Evolutionary conservation across 2,113 vertebrate genomes (phyloP), one percentile per base, ranked within the genome.

Genomic region (Mormyrus lacerda): DNA sequence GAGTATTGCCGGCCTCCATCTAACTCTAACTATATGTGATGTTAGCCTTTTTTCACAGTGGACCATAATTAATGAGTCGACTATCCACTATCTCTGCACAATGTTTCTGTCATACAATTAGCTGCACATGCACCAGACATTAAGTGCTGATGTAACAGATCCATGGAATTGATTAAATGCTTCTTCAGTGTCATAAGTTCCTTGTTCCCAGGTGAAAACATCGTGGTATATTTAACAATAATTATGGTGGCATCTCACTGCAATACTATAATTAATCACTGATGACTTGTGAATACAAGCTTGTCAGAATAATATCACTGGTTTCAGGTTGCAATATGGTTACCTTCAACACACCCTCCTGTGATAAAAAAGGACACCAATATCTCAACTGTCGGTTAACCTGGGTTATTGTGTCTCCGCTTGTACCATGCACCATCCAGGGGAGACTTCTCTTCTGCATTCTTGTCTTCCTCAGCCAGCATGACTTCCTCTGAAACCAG

Each of bases 391-490:
- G 17, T 0, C 31, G 17, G 47, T 1, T 50, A 90, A 96, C 95
- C 94, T 90, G 95, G 94, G 92, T 94, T 95, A 89, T 88, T 94
- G 90, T 93, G 92, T 91, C 94, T 96, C 90, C 92, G 93, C 88
- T 95, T 95, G 91, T 96, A 95, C 95, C 87, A 97, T 89, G 95
- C 97, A 94, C 97, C 97, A 90, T 99, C 98, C 95, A 98, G 91
- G 39, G 97, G 96, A 50, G 97, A 98, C 88, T 98, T 99, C 92
- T 97, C 97, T 90, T 97, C 98, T 0, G 98, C 98, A 0, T 98
- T 97, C 94, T 97, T 97, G 94, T 99, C 98, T 91, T 99, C 98
- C 90, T 99, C 98, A 0, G 98, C 98, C 94, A 99, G 94, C 98
- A 99, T 99, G 82, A 99, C 98, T 92, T 99, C 98, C 96, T 99